These are phyloP conservation scores for Antennarius maculatus DNA, from an alignment of 2,797 vertebrate genomes.

Conservation along the genomic window DNA sequence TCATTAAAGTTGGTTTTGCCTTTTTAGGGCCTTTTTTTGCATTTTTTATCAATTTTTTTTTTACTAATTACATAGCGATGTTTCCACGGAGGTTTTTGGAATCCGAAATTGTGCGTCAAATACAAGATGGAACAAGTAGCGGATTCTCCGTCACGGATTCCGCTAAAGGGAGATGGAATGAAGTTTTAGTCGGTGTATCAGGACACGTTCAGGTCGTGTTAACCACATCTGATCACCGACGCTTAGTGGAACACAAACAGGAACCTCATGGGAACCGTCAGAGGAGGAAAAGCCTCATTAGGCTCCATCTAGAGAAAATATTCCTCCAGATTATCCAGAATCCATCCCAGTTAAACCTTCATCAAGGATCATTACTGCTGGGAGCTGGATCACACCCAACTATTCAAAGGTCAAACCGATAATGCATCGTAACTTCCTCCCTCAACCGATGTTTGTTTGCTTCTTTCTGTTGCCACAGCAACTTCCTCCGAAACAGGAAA, in stretches of 20 bases:
- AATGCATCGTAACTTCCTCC: conserved; percentile 67
- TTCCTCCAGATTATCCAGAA: conserved; percentile 17
- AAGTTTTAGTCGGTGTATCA: too few relatives aligned
- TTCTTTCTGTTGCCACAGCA: conserved; percentile 71
- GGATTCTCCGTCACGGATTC: too few relatives aligned
- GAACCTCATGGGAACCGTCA: conserved; percentile 42
- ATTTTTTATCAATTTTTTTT: too few relatives aligned
- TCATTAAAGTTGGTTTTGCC: too few relatives aligned
- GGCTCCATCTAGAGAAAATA: conserved; percentile 19
- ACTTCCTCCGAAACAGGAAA: conserved; percentile 79
- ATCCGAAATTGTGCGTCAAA: too few relatives aligned
- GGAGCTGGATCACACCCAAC: conserved; percentile 51
- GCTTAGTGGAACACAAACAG: conserved; percentile 4
- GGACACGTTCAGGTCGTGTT: conserved; percentile 22
- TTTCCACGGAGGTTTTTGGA: too few relatives aligned
- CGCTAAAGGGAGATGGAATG: too few relatives aligned
- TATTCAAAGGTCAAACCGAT: conserved; percentile 66
- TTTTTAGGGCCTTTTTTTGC: too few relatives aligned
- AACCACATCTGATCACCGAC: neutral
- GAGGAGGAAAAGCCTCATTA: conserved; percentile 19
- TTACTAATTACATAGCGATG: too few relatives aligned
- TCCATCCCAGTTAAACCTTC: conserved; percentile 38
- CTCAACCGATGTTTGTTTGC: conserved; percentile 73
- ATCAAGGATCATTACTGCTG: conserved; percentile 45
- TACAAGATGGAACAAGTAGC: too few relatives aligned